Evolutionary conservation across 2,888 invertebrate species (phyloP).

Genomic region (Margaritifera margaritifera): DNA sequence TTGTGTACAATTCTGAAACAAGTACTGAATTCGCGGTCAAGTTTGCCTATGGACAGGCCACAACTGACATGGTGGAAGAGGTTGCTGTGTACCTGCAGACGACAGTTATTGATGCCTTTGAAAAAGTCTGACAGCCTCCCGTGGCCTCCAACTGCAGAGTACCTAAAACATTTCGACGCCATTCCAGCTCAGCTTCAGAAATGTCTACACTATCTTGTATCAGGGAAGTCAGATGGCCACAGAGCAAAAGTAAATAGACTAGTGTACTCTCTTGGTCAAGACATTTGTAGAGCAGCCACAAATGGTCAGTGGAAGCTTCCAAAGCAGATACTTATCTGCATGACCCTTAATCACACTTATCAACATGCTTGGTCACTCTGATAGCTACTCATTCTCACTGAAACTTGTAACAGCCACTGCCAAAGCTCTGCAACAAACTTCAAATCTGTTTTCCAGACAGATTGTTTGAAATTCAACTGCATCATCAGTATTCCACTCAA

Average conservation of each 20-base stretch:
- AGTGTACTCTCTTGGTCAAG: slow-evolving; percentile 13
- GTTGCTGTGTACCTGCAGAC: background rate
- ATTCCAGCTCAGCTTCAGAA: background rate
- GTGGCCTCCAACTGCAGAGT: slow-evolving; percentile 5
- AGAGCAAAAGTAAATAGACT: background rate
- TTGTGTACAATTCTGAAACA: slow-evolving; percentile 3
- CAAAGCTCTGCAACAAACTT: slow-evolving; percentile 21
- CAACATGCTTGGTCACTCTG: slow-evolving; percentile 25
- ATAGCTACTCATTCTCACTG: slow-evolving; percentile 21
- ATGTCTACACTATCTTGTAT: background rate
- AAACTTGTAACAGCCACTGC: slow-evolving; percentile 31
- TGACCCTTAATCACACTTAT: slow-evolving; percentile 18
- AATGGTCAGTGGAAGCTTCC: slow-evolving; percentile 11
- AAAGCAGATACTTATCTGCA: slow-evolving; percentile 20
- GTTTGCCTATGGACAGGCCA: background rate
- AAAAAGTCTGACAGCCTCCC: background rate
- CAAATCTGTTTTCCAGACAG: slow-evolving; percentile 23
- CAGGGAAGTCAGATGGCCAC: background rate
- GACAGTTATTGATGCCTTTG: background rate
- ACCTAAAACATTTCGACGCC: background rate
- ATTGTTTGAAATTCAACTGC: slow-evolving; percentile 23
- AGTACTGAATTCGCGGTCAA: background rate
- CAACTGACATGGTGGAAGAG: background rate
- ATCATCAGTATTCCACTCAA: slow-evolving; percentile 5
- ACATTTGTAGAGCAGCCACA: slow-evolving; percentile 22